Conservation (phyloP, 2,797 vertebrate genomes). For the Pseudocheirus occidentalis region DNA sequence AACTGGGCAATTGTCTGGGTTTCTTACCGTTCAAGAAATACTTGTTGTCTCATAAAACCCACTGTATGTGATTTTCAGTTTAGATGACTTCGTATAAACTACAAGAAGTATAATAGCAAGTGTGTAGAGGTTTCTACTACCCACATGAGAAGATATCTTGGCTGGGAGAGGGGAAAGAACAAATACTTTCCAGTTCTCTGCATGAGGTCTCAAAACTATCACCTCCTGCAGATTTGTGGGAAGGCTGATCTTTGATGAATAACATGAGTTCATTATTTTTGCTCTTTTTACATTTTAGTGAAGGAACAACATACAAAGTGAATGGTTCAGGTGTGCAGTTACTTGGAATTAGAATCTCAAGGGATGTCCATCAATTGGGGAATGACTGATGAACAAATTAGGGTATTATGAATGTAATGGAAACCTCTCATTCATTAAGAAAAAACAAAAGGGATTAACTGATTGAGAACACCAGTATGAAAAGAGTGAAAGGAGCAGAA, state of each 20-base stretch:
- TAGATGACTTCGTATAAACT: not conserved
- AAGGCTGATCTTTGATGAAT: not conserved
- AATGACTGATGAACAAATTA: not conserved
- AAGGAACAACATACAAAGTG: conserved; percentile 36
- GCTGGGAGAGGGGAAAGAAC: not conserved
- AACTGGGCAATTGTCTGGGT: not conserved
- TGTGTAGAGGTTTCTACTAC: not conserved
- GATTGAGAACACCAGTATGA: not conserved
- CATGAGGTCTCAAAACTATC: not conserved
- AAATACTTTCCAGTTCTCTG: not conserved
- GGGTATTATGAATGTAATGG: not conserved
- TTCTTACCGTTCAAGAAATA: not conserved
- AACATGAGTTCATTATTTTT: not conserved
- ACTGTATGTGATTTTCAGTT: not conserved
- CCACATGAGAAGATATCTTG: not conserved
- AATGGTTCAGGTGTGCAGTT: not conserved
- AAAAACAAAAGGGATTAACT: not conserved
- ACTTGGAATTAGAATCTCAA: not conserved
- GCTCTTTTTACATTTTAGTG: not conserved
- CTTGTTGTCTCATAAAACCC: not conserved
- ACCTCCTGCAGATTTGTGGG: not conserved
- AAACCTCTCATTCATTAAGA: not conserved
- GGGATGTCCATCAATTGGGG: not conserved
- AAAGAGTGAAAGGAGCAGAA: not conserved
- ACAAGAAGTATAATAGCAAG: not conserved